phyloP scores from a whole-genome alignment of 2,888 invertebrate species.

The Exocentrus adspersus region DNA sequence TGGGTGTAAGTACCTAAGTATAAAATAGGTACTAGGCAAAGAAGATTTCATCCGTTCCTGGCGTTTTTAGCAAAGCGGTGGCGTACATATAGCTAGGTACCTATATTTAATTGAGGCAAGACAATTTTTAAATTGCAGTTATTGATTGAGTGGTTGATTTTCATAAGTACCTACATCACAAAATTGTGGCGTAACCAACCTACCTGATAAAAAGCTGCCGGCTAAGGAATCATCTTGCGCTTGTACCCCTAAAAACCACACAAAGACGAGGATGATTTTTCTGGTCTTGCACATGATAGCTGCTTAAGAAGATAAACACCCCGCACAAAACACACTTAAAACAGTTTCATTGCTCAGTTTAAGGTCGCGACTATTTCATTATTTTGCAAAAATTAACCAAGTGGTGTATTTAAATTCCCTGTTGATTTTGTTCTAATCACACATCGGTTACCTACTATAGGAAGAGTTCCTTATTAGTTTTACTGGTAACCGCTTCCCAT shows the following conservation, averaged over 20 bases:
- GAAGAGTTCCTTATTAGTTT: constrained; percentile 36
- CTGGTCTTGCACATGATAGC: constrained; percentile 52
- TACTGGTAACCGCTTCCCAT: constrained; percentile 42
- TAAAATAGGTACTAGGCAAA: too few species aligned
- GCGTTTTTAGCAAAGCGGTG: too few species aligned
- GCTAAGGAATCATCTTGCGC: constrained; percentile 82
- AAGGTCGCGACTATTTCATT: constrained; percentile 53
- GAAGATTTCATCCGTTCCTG: too few species aligned
- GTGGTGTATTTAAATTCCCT: constrained; percentile 60
- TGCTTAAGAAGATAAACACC: constrained; percentile 31
- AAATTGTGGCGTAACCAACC: constrained; percentile 17
- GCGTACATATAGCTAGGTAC: too few species aligned
- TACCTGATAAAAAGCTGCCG: constrained; percentile 85
- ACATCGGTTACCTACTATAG: constrained; percentile 34
- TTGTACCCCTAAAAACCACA: constrained; percentile 53
- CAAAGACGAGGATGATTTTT: constrained; percentile 45
- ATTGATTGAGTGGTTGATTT: too few species aligned
- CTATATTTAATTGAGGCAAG: too few species aligned
- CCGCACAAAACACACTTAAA: constrained; percentile 52
- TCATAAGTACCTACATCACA: too few species aligned
- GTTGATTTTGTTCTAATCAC: constrained; percentile 59
- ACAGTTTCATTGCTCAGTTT: constrained; percentile 46
- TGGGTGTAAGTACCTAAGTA: too few species aligned
- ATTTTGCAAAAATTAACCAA: constrained; percentile 57
- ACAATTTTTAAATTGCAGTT: too few species aligned